Evolutionary conservation across 2,888 invertebrate species (phyloP), one percentile per base, ranked within the genome.

Genomic region (Leucophenga montana): DNA sequence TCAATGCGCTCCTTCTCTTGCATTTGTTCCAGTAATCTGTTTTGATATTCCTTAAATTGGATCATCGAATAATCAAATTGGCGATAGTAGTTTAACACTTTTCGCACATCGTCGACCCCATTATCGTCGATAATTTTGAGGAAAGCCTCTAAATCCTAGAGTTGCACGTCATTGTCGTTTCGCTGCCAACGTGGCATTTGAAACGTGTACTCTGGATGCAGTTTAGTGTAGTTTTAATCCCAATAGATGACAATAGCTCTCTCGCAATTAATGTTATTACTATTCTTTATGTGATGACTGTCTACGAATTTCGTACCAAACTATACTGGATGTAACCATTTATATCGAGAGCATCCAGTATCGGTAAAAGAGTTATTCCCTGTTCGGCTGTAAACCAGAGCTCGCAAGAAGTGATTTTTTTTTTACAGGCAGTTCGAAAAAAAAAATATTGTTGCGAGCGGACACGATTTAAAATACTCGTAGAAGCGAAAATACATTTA

Each of bases 171-270:
- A 78, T 96, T 94, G 86, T 98, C 97, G 71, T 95, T 94, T 0
- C 99, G 99, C 75, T 91, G 91, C 99, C 99, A 99, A 85, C 95
- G 93, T 68, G 94, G 93, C 73, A 99, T 90, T 75, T 93, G 91
- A 5, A 99, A 91, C 18, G 96, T 92, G 89, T 99, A 99, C 82
- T 96, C 93, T 1, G 95, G 94, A 86, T 98, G 96, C 84, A 95
- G 92, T 88, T 95, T 93, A 2, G 96, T 95, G 4, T 97, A 94
- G 74, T 95, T 92, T 33, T 92, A 89, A 89, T 98, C 95, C 95
- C 98, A 99, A 88, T 99, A 99, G 39, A 99, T 92, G 62, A 97
- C 95, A 86, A 99, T 97, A n/a, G n/a, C n/a, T n/a, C n/a, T n/a
- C n/a, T n/a, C n/a, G n/a, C n/a, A n/a, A n/a, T n/a, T n/a, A n/a